These are phyloP conservation scores for Miniopterus natalensis DNA, from an alignment of 2,113 vertebrate species.

Conservation along the genomic window DNA sequence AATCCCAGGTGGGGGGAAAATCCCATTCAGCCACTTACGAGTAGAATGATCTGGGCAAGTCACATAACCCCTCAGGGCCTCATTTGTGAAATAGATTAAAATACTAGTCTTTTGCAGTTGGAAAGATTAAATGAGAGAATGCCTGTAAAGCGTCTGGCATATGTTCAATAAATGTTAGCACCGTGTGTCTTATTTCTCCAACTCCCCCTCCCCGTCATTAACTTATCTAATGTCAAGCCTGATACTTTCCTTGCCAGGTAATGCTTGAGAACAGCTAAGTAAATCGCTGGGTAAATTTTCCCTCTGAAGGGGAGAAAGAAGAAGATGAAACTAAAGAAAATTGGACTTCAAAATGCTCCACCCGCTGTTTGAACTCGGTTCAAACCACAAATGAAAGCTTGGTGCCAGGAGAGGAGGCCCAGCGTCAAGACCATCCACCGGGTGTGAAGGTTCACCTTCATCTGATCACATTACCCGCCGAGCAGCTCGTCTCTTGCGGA, in stretches of 20 bases:
- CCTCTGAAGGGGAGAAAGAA: background rate
- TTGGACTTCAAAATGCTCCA: background rate
- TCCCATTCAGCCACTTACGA: background rate
- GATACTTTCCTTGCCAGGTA: background rate
- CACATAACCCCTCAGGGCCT: background rate
- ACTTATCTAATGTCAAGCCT: background rate
- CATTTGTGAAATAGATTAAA: background rate
- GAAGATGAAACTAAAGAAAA: slow-evolving; percentile 4
- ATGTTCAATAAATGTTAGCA: background rate
- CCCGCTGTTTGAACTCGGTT: background rate
- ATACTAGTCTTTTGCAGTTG: background rate
- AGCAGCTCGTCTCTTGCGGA: slow-evolving; percentile 39
- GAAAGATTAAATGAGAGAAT: background rate
- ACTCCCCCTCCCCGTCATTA: background rate
- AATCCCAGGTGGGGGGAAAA: background rate
- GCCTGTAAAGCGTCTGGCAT: background rate
- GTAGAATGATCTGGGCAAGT: background rate
- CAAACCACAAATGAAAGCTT: background rate
- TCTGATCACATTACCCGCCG: slow-evolving; percentile 42
- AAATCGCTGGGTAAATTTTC: background rate
- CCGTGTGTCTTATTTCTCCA: background rate
- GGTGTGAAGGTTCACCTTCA: slow-evolving; percentile 24
- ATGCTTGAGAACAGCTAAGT: background rate
- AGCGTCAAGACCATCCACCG: background rate
- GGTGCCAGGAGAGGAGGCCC: background rate